These are phyloP conservation scores for Garra rufa DNA, from an alignment of 2,113 vertebrate genomes.

Conservation along the genomic window DNA sequence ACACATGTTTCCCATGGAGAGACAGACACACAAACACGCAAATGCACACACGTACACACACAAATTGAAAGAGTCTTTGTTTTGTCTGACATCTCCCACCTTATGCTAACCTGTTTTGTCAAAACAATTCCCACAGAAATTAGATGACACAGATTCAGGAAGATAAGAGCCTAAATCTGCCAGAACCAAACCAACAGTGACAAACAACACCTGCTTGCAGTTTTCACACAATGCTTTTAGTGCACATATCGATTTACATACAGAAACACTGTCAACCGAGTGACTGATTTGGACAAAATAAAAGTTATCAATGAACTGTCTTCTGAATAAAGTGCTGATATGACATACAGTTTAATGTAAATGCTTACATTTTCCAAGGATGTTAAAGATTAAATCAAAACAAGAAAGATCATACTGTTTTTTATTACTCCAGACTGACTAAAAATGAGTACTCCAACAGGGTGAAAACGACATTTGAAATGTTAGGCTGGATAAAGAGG, in stretches of 20 bases:
- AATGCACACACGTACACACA: constrained; percentile 51
- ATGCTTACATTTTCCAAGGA: not conserved
- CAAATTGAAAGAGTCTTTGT: constrained; percentile 67
- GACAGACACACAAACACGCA: constrained; percentile 42
- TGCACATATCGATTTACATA: constrained; percentile 32
- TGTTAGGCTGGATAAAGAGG: constrained; percentile 27
- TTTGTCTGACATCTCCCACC: constrained; percentile 74
- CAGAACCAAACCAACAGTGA: constrained; percentile 74
- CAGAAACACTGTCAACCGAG: not conserved
- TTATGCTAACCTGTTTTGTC: constrained; percentile 82
- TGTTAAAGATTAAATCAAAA: not conserved
- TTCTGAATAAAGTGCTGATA: not conserved
- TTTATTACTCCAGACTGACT: not conserved
- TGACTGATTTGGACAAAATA: not conserved
- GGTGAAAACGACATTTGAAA: constrained; percentile 20
- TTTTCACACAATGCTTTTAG: constrained; percentile 21
- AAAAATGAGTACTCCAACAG: not conserved
- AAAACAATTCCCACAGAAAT: constrained; percentile 83
- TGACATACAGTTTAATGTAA: not conserved
- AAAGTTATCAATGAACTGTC: not conserved
- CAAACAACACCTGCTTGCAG: constrained; percentile 58
- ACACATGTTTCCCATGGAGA: constrained; percentile 74
- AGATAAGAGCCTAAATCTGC: constrained; percentile 74
- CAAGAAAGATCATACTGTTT: not conserved
- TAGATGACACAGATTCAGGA: constrained; percentile 76